A percentile compares a stretch with the other conserved stretches of the same genome.
Evolutionary conservation across 2,797 vertebrate genomes (phyloP).

Genomic region (Cyprinella venusta): DNA sequence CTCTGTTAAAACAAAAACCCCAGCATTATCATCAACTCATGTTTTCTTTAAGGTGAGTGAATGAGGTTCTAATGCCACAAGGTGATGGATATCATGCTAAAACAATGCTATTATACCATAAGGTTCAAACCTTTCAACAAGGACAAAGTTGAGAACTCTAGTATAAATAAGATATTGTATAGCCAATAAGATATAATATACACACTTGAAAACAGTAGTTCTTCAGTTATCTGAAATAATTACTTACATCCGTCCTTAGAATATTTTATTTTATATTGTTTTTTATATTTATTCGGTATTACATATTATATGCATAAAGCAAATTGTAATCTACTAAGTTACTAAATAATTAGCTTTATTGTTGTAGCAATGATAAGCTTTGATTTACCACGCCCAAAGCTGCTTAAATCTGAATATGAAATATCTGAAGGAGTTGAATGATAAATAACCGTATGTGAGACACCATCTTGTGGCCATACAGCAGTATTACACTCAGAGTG

Average conservation of each 20-base stretch:
- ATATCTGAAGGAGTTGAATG: background rate
- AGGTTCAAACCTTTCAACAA: conserved; percentile 12
- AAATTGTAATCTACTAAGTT: background rate
- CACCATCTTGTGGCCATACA: conserved; percentile 57
- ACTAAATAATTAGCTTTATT: background rate
- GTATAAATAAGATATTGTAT: too few relatives aligned
- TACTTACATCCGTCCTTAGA: background rate
- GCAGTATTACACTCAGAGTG: conserved; percentile 11
- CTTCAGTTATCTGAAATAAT: background rate
- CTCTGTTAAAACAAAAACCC: conserved; percentile 62
- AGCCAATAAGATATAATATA: too few relatives aligned
- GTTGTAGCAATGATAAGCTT: background rate
- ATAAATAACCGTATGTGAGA: conserved; percentile 8
- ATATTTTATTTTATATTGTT: too few relatives aligned
- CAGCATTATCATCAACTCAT: conserved; percentile 46
- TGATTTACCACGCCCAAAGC: background rate
- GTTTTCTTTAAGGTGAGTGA: conserved; percentile 52
- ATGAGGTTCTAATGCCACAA: conserved; percentile 35
- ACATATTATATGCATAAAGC: background rate
- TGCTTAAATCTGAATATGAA: background rate
- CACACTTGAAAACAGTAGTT: background rate
- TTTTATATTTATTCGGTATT: background rate
- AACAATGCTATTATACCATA: conserved; percentile 44
- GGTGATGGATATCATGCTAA: conserved; percentile 47
- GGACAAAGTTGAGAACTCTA: background rate